Percentiles rank a stretch among this genome's conserved stretches.
Evolutionary conservation across 1,140 invertebrate species (phyloP).

Genomic region (Penaeus indicus): DNA sequence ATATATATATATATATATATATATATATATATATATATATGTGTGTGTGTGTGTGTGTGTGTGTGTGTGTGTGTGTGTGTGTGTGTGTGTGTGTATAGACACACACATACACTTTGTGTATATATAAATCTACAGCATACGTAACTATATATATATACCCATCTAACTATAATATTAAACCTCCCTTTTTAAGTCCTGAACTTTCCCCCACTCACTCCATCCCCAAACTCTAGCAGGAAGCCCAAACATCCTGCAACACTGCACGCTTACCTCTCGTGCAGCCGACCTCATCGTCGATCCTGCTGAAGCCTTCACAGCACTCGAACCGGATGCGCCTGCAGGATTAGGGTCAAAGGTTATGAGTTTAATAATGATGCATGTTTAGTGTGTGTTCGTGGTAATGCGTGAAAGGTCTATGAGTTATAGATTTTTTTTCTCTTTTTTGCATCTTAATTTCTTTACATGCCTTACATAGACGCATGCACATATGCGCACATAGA

Average conservation of each 20-base stretch:
- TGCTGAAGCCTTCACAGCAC: slow-evolving; percentile 74
- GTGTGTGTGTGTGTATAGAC: neutral
- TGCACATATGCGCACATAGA: neutral
- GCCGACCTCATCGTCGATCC: slow-evolving; percentile 70
- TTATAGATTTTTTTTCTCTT: neutral
- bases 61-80: too few species aligned
- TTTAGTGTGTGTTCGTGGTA: too few species aligned
- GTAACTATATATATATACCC: too few species aligned
- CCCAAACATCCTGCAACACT: neutral
- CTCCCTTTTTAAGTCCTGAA: neutral
- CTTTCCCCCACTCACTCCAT: too few species aligned
- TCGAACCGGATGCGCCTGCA: slow-evolving; percentile 73
- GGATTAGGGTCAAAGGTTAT: slow-evolving; percentile 22
- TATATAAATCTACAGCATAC: neutral
- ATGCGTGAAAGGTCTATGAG: neutral
- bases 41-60: too few species aligned
- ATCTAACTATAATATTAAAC: too few species aligned
- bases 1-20: neutral
- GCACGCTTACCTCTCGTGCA: slow-evolving; percentile 72
- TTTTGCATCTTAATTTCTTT: too few species aligned
- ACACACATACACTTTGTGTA: neutral
- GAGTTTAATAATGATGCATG: neutral
- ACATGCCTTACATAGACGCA: neutral
- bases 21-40: neutral
- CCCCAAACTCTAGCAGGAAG: neutral